These are phyloP conservation scores for Himalopsyche tibetana DNA, from an alignment of 2,888 invertebrate species.

Conservation along the genomic window DNA sequence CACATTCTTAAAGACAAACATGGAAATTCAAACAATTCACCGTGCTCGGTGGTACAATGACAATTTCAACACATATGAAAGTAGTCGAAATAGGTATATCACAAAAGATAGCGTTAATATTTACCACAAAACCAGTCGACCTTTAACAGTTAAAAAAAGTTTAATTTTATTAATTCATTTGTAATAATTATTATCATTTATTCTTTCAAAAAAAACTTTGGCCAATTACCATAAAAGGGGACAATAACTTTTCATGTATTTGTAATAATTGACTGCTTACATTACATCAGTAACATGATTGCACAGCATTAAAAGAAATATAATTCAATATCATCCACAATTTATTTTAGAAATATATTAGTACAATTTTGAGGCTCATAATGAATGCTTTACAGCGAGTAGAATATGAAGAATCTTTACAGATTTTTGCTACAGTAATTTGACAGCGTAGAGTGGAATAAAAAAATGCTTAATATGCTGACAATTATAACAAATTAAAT, in stretches of 20 bases:
- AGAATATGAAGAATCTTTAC: neutral
- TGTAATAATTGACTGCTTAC: constrained; percentile 35
- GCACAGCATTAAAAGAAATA: neutral
- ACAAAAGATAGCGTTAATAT: too few species aligned
- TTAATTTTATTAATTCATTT: neutral
- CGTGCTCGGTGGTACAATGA: neutral
- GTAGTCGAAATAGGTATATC: too few species aligned
- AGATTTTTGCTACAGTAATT: too few species aligned
- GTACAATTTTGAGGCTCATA: neutral
- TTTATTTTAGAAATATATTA: constrained; percentile 6
- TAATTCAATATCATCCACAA: constrained; percentile 1
- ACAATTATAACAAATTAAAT: too few species aligned
- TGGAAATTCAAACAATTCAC: constrained; percentile 26
- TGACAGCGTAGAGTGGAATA: too few species aligned
- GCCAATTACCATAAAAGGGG: neutral
- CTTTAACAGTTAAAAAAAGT: too few species aligned
- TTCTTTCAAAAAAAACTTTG: constrained; percentile 8
- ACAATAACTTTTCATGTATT: neutral
- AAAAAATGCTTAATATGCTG: too few species aligned
- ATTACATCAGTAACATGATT: constrained; percentile 2
- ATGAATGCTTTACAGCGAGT: neutral
- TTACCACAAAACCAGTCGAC: too few species aligned
- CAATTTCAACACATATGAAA: neutral
- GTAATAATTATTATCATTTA: neutral
- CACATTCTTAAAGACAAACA: constrained; percentile 8